These are phyloP conservation scores for Prenolepis imparis DNA, from an alignment of 2,888 invertebrate genomes.

Conservation along the genomic window DNA sequence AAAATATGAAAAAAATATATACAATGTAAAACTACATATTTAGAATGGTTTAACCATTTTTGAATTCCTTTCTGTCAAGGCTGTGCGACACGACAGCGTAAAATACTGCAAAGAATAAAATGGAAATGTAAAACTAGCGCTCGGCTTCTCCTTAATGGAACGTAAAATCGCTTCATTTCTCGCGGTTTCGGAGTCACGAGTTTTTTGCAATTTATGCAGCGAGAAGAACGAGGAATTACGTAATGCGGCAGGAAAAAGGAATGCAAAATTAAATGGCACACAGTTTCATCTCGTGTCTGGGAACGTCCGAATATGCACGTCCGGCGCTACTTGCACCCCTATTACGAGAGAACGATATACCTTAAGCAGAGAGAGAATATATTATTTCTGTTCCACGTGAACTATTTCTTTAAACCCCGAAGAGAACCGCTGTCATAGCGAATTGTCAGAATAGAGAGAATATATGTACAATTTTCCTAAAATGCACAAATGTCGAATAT, in stretches of 20 bases:
- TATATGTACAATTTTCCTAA: background rate
- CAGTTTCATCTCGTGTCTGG: background rate
- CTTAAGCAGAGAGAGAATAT: slow-evolving; percentile 35
- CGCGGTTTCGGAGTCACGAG: background rate
- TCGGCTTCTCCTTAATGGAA: background rate
- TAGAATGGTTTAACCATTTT: background rate
- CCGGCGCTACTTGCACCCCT: background rate
- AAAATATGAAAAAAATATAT: background rate
- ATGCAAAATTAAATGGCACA: slow-evolving; percentile 27
- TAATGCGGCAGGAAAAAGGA: slow-evolving; percentile 35
- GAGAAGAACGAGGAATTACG: slow-evolving; percentile 1
- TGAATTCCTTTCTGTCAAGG: background rate
- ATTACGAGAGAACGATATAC: slow-evolving; percentile 20
- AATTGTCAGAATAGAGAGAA: slow-evolving; percentile 7
- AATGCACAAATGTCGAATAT: background rate
- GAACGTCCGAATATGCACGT: background rate
- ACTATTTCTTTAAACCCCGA: slow-evolving; percentile 2
- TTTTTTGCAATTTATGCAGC: slow-evolving; percentile 23
- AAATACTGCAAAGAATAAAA: background rate
- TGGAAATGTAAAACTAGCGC: background rate
- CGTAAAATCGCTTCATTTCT: slow-evolving; percentile 3
- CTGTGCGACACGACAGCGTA: background rate
- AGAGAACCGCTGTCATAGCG: background rate
- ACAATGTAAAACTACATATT: background rate
- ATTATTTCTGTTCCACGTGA: slow-evolving; percentile 21